A percentile compares a stretch with the other conserved stretches of the same genome.
These are phyloP conservation scores for Pterostichus niger DNA, from an alignment of 2,888 invertebrate genomes.

Conservation along the genomic window DNA sequence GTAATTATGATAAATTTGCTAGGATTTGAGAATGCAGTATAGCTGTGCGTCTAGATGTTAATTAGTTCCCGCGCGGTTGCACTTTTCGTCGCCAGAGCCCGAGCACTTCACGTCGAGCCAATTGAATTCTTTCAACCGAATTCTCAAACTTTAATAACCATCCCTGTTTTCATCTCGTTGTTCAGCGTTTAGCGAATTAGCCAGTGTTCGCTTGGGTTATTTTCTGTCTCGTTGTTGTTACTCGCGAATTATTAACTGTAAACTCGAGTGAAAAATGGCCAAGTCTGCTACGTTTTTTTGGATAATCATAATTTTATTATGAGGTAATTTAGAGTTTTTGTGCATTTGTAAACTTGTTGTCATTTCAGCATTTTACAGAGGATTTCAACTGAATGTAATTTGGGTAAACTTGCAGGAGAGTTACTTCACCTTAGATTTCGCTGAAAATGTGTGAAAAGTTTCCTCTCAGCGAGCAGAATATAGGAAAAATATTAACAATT, in stretches of 20 bases:
- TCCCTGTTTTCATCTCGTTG: too few species aligned
- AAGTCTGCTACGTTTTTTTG: slow-evolving; percentile 7
- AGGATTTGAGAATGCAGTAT: too few species aligned
- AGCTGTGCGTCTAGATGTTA: not conserved
- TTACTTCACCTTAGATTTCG: too few species aligned
- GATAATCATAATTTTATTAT: slow-evolving; percentile 32
- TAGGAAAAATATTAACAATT: too few species aligned
- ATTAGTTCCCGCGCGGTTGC: not conserved
- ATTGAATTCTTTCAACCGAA: slow-evolving; percentile 62
- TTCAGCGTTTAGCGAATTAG: too few species aligned
- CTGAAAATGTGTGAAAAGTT: too few species aligned
- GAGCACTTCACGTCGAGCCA: not conserved
- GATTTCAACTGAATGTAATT: not conserved
- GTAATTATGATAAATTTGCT: too few species aligned
- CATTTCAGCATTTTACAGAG: too few species aligned
- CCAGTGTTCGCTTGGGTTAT: not conserved
- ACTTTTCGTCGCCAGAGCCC: not conserved
- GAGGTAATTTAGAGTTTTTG: slow-evolving; percentile 38
- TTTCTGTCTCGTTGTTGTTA: not conserved
- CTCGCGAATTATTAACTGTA: not conserved
- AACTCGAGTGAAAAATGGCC: not conserved
- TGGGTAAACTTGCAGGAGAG: too few species aligned
- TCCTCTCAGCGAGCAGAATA: too few species aligned
- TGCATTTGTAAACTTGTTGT: slow-evolving; percentile 1
- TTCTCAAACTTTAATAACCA: slow-evolving; percentile 47